Base-by-base conservation (phyloP, 1,140 invertebrate species). In the Ctenoplectra terminalis region DNA sequence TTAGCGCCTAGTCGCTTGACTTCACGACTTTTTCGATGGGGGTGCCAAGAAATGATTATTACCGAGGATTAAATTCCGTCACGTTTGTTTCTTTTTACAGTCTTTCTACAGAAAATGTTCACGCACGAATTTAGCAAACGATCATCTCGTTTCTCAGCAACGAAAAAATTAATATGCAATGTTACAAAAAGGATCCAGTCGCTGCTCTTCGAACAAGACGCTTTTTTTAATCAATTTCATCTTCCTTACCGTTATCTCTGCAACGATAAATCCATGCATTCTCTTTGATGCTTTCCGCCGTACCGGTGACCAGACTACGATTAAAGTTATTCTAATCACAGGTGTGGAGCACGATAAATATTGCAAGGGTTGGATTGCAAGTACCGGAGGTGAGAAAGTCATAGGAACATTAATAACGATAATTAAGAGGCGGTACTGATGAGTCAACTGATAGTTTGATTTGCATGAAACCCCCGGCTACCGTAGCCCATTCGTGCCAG, bases 361-460 rank as follows among this genome's bases (percentile, higher is more conserved):
- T 71, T 71, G 2, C n/a, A 8, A n/a, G 9, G 9, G 17, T n/a
- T 20, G 23, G 31, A 52, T 29, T 7, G 37, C 13, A 46, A 82
- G 29, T 56, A 72, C 60, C 37, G 17, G 31, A 67, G 31, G 70
- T 52, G 54, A 78, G 67, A 79, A 61, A 43, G 40, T 69, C 54
- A n/a, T 58, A 80, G 56, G 40, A 37, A 67, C 61, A 80, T 81
- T 84, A 84, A 84, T 83, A 61, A 78, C 52, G 71, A 85, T 84
- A 72, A 85, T 83, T 54, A 80, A 80, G 83, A 69, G 74, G 82
- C 82, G 54, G 74, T 50, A 63, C 82, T 56, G 83, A 84, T 74
- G 83, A 85, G 70, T 84, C 82, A 77, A 56, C 46, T 70, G 70
- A 84, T 81, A 61, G 66, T 54, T 70, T 31, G n/a, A 80, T 85